Conservation (phyloP, 2,113 vertebrate genomes). For the Tautogolabrus adspersus region DNA sequence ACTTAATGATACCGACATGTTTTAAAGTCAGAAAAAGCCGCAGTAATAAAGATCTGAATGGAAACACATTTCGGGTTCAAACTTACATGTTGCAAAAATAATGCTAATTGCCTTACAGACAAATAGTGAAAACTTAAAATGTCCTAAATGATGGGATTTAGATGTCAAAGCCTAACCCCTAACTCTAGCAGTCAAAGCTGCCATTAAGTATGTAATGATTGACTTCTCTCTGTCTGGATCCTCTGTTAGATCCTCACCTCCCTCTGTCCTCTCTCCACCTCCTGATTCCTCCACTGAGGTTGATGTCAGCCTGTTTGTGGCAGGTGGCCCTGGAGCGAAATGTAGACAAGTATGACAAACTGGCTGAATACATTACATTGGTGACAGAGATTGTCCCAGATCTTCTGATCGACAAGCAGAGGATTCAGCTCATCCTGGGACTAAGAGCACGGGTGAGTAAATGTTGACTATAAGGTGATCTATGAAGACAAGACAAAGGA, state of each 20-base stretch:
- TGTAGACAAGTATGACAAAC: slow-evolving; percentile 19
- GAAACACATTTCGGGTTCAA: too few relatives aligned
- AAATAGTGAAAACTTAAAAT: too few relatives aligned
- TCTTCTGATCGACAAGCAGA: slow-evolving; percentile 23
- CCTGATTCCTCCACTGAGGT: slow-evolving; percentile 23
- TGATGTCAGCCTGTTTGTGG: slow-evolving; percentile 37
- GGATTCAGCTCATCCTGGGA: slow-evolving; percentile 17
- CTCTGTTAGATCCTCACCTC: slow-evolving; percentile 1
- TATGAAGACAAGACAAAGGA: not conserved
- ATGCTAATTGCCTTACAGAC: too few relatives aligned
- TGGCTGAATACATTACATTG: slow-evolving; percentile 10
- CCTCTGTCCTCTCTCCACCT: slow-evolving; percentile 21
- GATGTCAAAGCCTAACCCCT: too few relatives aligned
- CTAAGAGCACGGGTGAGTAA: slow-evolving; percentile 19
- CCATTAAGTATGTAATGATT: not conserved
- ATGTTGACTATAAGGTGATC: not conserved
- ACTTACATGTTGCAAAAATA: too few relatives aligned
- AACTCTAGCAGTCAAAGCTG: too few relatives aligned
- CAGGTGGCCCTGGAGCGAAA: slow-evolving; percentile 33
- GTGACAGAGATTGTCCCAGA: slow-evolving; percentile 32
- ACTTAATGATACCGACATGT: not conserved
- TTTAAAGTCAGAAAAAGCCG: not conserved
- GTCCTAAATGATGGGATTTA: too few relatives aligned
- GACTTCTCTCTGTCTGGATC: not conserved
- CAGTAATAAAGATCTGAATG: too few relatives aligned